Evolutionary conservation across 1,140 invertebrate species (phyloP).

Genomic region (Temnothorax nylanderi): DNA sequence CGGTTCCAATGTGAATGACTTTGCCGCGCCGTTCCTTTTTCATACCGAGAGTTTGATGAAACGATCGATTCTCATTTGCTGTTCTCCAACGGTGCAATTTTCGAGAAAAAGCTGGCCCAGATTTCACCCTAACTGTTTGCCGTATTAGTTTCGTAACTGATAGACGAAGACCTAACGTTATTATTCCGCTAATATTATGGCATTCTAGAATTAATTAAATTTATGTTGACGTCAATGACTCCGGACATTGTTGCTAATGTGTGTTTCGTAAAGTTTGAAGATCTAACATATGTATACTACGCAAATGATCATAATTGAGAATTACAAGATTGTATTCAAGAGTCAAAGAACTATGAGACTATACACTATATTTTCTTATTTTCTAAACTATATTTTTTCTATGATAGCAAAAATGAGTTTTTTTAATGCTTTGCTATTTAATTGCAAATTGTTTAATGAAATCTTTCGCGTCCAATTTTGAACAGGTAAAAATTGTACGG

Average conservation of each 20-base stretch:
- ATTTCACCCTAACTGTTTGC: slow-evolving; percentile 13
- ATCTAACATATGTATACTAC: not conserved
- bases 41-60: slow-evolving; percentile 26
- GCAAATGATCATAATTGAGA: not conserved
- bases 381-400: not conserved
- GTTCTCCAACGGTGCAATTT: slow-evolving; percentile 16
- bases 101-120: not conserved
- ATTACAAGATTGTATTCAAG: not conserved
- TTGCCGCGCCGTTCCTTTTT: not conserved
- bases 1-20: slow-evolving; percentile 12
- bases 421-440: not conserved
- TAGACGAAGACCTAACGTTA: slow-evolving; percentile 17
- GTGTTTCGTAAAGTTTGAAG: not conserved
- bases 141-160: not conserved
- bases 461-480: not conserved
- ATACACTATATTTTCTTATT: not conserved
- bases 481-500: not conserved
- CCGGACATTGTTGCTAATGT: not conserved
- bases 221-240: not conserved
- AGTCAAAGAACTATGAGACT: not conserved
- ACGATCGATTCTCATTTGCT: slow-evolving; percentile 55
- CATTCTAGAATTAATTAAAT: slow-evolving; percentile 1
- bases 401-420: not conserved
- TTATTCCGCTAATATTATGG: slow-evolving; percentile 23
- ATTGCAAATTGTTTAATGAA: not conserved